Conservation (phyloP, 2,113 vertebrate species). For the Lamprotornis superbus region DNA sequence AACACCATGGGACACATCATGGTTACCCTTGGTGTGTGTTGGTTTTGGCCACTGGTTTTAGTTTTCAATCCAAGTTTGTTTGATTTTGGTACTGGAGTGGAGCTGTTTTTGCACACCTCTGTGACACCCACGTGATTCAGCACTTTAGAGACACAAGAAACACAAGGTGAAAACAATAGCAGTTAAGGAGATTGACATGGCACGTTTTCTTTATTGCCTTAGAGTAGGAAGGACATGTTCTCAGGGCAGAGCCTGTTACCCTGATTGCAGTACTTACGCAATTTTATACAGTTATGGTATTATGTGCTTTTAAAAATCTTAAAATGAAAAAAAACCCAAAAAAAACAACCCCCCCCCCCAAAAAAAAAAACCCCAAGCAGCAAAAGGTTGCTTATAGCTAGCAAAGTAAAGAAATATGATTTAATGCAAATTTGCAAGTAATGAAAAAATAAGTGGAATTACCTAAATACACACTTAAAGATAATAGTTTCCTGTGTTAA, state of each 20-base stretch:
- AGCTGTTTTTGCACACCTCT: rapidly evolving
- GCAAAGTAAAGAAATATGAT: not conserved
- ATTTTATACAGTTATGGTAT: not conserved
- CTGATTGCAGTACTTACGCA: not conserved
- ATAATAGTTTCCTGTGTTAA: not conserved
- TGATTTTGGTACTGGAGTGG: not conserved
- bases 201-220: not conserved
- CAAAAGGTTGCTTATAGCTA: not conserved
- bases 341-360: not conserved
- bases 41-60: not conserved
- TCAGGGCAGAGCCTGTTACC: not conserved
- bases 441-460: not conserved
- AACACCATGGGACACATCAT: not conserved
- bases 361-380: not conserved
- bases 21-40: not conserved
- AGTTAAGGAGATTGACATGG: not conserved
- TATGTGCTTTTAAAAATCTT: not conserved
- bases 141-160: not conserved
- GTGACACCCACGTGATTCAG: not conserved
- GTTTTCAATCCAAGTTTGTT: not conserved
- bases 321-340: not conserved
- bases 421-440: not conserved
- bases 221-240: not conserved
- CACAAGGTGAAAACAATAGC: not conserved
- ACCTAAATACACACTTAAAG: not conserved